Percentiles rank a stretch among this genome's conserved stretches.
These are phyloP conservation scores for Hirtodrosophila duncani DNA, from an alignment of 2,888 invertebrate species.

Conservation along the genomic window DNA sequence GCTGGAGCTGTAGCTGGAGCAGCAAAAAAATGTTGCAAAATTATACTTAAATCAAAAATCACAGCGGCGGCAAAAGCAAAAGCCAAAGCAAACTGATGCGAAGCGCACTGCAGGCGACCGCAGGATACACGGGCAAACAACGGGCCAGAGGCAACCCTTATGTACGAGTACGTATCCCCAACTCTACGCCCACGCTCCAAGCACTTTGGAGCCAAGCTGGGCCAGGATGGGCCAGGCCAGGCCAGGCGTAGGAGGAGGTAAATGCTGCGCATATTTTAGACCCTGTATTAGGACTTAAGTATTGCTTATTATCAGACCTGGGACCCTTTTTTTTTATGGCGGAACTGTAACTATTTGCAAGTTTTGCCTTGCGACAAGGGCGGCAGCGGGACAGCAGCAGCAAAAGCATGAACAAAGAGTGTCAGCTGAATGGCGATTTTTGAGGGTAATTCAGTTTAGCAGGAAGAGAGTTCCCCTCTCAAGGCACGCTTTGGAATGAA, in stretches of 20 bases:
- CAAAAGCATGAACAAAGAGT: no score
- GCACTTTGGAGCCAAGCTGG: not conserved
- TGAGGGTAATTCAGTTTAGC: no score
- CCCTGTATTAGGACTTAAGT: constrained; percentile 67
- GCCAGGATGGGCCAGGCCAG: no score
- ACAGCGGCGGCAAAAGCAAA: constrained; percentile 38
- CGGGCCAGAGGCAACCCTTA: constrained; percentile 43
- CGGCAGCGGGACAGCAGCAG: no score
- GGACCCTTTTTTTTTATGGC: constrained; percentile 30
- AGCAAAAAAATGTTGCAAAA: constrained; percentile 51
- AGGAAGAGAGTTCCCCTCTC: no score
- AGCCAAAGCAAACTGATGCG: no score
- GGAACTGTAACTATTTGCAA: constrained; percentile 34
- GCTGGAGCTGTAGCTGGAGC: no score
- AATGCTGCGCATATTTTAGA: constrained; percentile 67
- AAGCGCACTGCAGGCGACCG: constrained; percentile 33
- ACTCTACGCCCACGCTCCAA: no score
- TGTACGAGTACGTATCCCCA: no score
- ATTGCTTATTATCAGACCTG: constrained; percentile 56
- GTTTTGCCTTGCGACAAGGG: not conserved
- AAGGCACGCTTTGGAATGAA: no score
- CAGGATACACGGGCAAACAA: constrained; percentile 10
- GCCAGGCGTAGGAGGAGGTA: constrained; percentile 21
- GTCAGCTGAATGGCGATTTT: no score
- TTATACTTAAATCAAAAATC: constrained; percentile 72